phyloP scores from a whole-genome alignment of 2,888 invertebrate genomes.

The Gari tellinella region DNA sequence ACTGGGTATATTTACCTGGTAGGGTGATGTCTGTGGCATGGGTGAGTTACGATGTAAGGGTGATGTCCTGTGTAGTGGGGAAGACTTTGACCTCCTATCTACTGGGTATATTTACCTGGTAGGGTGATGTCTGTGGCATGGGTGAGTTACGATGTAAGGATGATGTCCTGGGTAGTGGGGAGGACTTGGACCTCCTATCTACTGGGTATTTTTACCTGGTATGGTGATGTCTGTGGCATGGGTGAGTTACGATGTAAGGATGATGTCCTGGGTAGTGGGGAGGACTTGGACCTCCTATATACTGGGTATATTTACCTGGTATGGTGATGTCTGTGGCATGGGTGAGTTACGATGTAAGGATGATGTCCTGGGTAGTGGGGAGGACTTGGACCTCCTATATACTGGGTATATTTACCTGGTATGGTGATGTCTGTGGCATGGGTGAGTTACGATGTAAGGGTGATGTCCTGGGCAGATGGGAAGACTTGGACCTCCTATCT shows the following conservation, averaged over 20 bases:
- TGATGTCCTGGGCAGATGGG: conserved; percentile 50
- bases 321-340: conserved; percentile 2
- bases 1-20: conserved; percentile 2
- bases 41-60: conserved; percentile 51
- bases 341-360: conserved; percentile 51
- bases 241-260: conserved; percentile 51
- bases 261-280: conserved; percentile 52
- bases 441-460: conserved; percentile 51
- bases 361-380: conserved; percentile 52
- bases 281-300: conserved; percentile 42
- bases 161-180: conserved; percentile 52
- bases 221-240: conserved; percentile 2
- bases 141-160: conserved; percentile 51
- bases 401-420: conserved; percentile 2
- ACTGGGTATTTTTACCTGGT: neutral
- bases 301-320: conserved; percentile 2
- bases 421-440: conserved; percentile 2
- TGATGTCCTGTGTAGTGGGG: conserved; percentile 51
- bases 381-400: conserved; percentile 42
- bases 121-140: conserved; percentile 1
- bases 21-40: conserved; percentile 1
- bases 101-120: conserved; percentile 2
- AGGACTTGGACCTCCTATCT: conserved; percentile 42
- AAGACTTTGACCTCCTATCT: conserved; percentile 42
- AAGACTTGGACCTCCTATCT: conserved; percentile 42